Conservation (phyloP, 2,113 vertebrate species). For the Ardeotis arabs region DNA sequence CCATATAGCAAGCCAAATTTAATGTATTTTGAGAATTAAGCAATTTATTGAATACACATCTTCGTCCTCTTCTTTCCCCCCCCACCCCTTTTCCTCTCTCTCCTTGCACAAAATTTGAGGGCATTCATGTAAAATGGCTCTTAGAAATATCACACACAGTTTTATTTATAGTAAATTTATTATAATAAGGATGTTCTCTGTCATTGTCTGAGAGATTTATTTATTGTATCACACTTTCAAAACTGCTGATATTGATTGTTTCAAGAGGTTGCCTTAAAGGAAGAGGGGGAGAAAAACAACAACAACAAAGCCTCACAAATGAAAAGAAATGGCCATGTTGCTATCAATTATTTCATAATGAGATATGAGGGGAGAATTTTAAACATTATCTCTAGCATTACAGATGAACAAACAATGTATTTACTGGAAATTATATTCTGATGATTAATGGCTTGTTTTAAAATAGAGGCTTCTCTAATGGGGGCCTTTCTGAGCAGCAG, state of each 20-base stretch:
- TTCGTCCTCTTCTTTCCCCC: neutral
- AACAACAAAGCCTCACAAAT: neutral
- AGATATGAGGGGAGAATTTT: slow-evolving; percentile 70
- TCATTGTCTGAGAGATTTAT: slow-evolving; percentile 75
- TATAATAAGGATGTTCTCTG: slow-evolving; percentile 73
- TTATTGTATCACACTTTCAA: slow-evolving; percentile 67
- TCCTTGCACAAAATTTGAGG: slow-evolving; percentile 18
- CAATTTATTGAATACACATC: slow-evolving; percentile 2
- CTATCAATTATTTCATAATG: slow-evolving; percentile 75
- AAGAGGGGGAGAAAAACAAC: slow-evolving; percentile 7
- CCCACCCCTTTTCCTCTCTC: neutral
- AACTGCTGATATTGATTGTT: slow-evolving; percentile 70
- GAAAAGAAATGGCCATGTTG: slow-evolving; percentile 64
- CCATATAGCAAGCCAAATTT: neutral
- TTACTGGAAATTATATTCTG: slow-evolving; percentile 67
- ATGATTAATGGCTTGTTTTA: slow-evolving; percentile 66
- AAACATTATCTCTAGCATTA: slow-evolving; percentile 71
- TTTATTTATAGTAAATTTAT: slow-evolving; percentile 75
- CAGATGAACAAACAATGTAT: slow-evolving; percentile 69
- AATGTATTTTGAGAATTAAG: slow-evolving; percentile 24
- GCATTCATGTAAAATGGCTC: slow-evolving; percentile 54
- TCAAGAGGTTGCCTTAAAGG: slow-evolving; percentile 59
- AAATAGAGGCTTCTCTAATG: slow-evolving; percentile 60
- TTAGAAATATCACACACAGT: slow-evolving; percentile 53
- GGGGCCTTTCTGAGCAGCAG: slow-evolving; percentile 43